Conservation (phyloP, 2,113 vertebrate species). For the Megaceryle maxima region DNA sequence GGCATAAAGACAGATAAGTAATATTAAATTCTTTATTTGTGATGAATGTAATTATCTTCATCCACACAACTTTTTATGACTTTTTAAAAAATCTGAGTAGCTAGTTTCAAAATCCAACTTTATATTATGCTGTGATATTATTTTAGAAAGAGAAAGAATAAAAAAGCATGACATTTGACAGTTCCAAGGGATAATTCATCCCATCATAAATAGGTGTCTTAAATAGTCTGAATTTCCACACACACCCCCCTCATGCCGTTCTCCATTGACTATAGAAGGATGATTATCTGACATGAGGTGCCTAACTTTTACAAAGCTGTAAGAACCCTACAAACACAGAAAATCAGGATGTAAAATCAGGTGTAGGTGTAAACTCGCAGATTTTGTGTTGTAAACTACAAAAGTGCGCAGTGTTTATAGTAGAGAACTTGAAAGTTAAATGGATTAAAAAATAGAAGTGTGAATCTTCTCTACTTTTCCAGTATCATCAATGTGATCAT, state of each 20-base stretch:
- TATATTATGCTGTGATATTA: background rate
- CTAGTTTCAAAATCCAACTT: conserved; percentile 8
- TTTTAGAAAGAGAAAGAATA: background rate
- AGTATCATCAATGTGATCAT: background rate
- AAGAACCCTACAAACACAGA: background rate
- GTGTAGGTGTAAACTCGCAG: background rate
- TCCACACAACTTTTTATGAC: background rate
- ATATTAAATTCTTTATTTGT: conserved; percentile 35
- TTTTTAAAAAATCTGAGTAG: background rate
- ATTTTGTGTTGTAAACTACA: background rate
- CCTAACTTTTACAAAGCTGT: background rate
- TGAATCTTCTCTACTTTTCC: background rate
- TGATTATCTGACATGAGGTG: background rate
- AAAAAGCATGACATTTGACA: background rate
- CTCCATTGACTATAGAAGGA: background rate
- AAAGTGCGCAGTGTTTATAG: background rate
- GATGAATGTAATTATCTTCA: conserved; percentile 3
- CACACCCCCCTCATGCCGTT: background rate
- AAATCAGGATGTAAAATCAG: background rate
- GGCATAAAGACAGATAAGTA: conserved; percentile 18
- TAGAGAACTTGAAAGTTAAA: background rate
- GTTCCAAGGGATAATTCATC: conserved; percentile 15
- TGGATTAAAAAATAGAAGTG: background rate
- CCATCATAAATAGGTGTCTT: background rate
- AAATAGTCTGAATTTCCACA: background rate